Evolutionary conservation across 1,140 invertebrate species (phyloP), one percentile per base, ranked within the genome.

Genomic region (Calliopsis andreniformis): DNA sequence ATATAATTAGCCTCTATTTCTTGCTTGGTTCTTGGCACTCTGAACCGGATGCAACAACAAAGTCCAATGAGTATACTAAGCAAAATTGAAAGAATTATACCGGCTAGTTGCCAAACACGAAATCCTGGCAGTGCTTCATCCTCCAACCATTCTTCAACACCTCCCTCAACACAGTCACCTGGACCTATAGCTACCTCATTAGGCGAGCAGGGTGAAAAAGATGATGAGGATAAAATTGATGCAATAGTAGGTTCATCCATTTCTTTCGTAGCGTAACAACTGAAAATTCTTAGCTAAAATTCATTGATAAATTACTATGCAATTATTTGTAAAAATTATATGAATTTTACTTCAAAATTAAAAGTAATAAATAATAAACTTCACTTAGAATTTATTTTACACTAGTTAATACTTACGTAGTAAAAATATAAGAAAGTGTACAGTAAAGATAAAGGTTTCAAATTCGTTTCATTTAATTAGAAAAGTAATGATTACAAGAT

Each of bases 1-100:
- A 96, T 94, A 89, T 96, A 97, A 91, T 98, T 96, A 0, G 96
- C 97, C 89, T 98, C 97, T 61, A 98, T 98, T 90, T 98, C 97
- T 90, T 98, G 97, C 87, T 98, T 98, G 0, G 97, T 98, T 30
- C 97, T 93, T 2, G 97, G 97, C 80, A 98, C 96, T 35, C 97
- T 94, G 87, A 97, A 97, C 68, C 95, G 95, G 59, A 97, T 94
- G 83, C 97, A 97, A 86, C 97, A 98, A 86, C 97, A 98, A 58
- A 98, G 87, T 78, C 96, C 94, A 68, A 98, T 95, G 58, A 96
- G 81, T 20, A 92, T 82, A 1, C 84, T 84, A 39, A 92, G 72
- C 18, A 92, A 47, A 64, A 91, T 90, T 83, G 89, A 89, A 56
- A 92, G 72, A 61, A 91, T 62, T 56, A 91, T 91, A 20, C 88